These are phyloP conservation scores for Oreocharis arfaki DNA, from an alignment of 2,113 vertebrate genomes.

Conservation along the genomic window DNA sequence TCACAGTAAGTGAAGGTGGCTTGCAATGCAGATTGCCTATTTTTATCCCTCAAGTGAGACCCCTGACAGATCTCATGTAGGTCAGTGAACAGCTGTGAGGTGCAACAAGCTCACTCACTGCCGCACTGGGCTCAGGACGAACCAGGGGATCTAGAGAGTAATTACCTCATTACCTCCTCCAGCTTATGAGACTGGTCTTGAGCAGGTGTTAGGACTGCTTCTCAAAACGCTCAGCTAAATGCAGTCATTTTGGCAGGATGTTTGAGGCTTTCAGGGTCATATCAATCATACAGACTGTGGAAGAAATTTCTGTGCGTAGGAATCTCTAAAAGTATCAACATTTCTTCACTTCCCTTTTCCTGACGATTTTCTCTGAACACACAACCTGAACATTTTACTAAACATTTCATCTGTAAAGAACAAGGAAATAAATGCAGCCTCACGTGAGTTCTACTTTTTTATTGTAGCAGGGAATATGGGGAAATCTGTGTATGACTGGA, in stretches of 20 bases:
- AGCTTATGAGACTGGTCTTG: not conserved
- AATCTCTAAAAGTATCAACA: not conserved
- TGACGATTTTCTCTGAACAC: not conserved
- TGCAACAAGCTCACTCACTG: not conserved
- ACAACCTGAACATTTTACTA: not conserved
- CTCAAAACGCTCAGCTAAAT: constrained; percentile 5
- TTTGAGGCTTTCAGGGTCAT: not conserved
- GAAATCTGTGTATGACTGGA: not conserved
- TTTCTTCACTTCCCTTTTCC: not conserved
- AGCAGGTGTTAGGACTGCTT: constrained; percentile 29
- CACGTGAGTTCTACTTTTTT: not conserved
- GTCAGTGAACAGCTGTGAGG: constrained; percentile 52
- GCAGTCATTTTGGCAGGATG: not conserved
- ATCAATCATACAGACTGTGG: not conserved
- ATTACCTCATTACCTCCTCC: constrained; percentile 38
- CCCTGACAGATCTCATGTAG: constrained; percentile 48
- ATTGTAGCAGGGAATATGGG: not conserved
- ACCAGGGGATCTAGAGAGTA: constrained; percentile 10
- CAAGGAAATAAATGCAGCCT: not conserved
- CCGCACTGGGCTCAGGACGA: not conserved
- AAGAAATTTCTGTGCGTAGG: not conserved
- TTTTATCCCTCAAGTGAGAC: constrained; percentile 53
- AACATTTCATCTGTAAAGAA: not conserved
- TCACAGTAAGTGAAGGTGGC: constrained; percentile 25
- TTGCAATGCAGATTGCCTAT: constrained; percentile 47